Evolutionary conservation across 2,113 vertebrate genomes (phyloP), one percentile per base, ranked within the genome.

Genomic region (Athene cunicularia): DNA sequence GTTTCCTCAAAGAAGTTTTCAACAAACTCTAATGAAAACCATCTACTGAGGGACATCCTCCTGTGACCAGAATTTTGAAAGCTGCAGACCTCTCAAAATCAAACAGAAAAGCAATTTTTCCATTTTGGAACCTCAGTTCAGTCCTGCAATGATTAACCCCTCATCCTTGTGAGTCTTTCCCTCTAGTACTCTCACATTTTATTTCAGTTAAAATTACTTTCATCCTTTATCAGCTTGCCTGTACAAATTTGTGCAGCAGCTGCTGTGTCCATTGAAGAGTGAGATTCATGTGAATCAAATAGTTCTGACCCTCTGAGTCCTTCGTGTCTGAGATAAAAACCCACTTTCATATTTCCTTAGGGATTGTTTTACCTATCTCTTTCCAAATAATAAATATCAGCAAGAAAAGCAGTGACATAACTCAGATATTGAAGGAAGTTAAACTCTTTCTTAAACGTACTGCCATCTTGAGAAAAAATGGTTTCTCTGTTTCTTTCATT

Each of bases 131-230:
- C 86, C 80, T 88, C 90, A 86, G 53, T 95, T 97, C 90, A 90
- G 88, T 92, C 77, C 88, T 95, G 91, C 94, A 95, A 85, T 96
- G 95, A 97, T 97, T 97, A 97, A 98, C 96, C 96, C 97, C 90
- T 97, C 95, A 96, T 97, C 86, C 93, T 86, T 91, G 52, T 50
- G 67, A 96, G 86, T 73, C 80, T 94, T 85, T 94, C 77, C 77
- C 60, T 94, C 95, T 84, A 95, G 76, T 95, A 92, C 56, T 91
- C 64, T 93, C 93, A 95, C 92, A 88, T 93, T 96, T 88, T 97
- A 97, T 97, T 97, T 96, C 95, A 85, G 86, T 79, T 95, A 91
- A 97, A 97, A 98, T 98, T 96, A 96, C 96, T 97, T 97, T 97
- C 83, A 97, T 88, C 96, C 91, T 97, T 95, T 96, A 97, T 97